Conservation (phyloP, 2,888 invertebrate genomes). For the Pseudanteris insignis region DNA sequence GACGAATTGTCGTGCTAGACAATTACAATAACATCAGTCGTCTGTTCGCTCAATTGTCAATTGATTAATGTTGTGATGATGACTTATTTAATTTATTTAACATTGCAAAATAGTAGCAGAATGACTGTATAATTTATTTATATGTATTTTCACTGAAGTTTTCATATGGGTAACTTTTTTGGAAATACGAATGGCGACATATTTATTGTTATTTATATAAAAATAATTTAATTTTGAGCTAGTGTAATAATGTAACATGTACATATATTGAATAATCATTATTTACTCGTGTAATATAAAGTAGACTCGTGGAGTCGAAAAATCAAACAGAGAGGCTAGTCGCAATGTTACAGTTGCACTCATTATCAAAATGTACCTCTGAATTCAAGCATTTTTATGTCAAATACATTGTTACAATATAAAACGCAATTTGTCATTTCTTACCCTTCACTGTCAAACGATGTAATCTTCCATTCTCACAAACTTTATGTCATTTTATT, state of each 20-base stretch:
- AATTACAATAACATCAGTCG: background rate
- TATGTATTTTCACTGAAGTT: conserved; percentile 14
- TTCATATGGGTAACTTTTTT: conserved; percentile 33
- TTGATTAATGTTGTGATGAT: conserved; percentile 16
- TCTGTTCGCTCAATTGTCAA: conserved; percentile 5
- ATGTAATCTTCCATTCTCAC: too few species aligned
- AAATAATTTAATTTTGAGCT: conserved; percentile 40
- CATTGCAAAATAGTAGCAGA: conserved; percentile 8
- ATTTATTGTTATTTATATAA: conserved; percentile 45
- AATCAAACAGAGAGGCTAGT: conserved; percentile 57
- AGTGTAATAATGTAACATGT: conserved; percentile 42
- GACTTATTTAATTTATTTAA: conserved; percentile 27
- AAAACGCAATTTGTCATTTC: too few species aligned
- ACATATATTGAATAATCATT: conserved; percentile 38
- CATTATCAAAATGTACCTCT: conserved; percentile 47
- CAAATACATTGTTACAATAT: conserved; percentile 48
- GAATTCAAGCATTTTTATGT: conserved; percentile 41
- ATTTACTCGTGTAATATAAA: conserved; percentile 45
- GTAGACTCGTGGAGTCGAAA: conserved; percentile 47
- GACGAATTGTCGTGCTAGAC: background rate
- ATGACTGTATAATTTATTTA: conserved; percentile 19
- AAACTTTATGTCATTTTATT: too few species aligned
- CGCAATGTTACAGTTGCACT: conserved; percentile 48
- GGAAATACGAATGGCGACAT: conserved; percentile 30
- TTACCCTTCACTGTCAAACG: too few species aligned